Base-by-base conservation (phyloP, 64 coral and sea anemone genomes). In the Porites australiensis region DNA sequence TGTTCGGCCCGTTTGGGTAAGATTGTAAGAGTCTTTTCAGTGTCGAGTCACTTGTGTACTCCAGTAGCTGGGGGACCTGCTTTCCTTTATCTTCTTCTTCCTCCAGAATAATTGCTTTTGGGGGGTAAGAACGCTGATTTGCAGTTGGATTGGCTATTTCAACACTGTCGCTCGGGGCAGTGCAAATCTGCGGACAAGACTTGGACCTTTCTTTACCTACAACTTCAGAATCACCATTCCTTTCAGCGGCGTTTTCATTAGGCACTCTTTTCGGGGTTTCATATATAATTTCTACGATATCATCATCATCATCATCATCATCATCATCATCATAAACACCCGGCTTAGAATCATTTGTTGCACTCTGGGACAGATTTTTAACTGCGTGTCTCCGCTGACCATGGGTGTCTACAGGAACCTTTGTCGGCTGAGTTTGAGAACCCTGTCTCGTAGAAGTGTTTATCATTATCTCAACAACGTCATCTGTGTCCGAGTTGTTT, bases 261-360 rank as follows among this genome's bases (percentile, higher is more conserved):
- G 27, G 27, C 27, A 37, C 27, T 37, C 1, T 43, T 50, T 16
- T 50, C 4, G 59, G 79, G 6, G 60, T 16, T 48, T 43, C 18
- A 64, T 64, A n/a, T 48, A 16, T 65, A 20, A 83, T 44, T 19
- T 83, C 79, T 16, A 83, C 16, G 5, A 83, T 44, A 48, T 76
- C 47, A 7, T 18, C 2, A 19, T 15, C 15, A 18, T 44, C 47
- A 46, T 15, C 59, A 46, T 63, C 55, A 6, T 50, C 59, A 47
- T 64, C 55, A 6, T 43, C 60, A 8, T 64, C 43, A 7, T 9
- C 74, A 18, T 13, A 18, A 16, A 14, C 57, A 16, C 59, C 45
- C 48, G 59, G 0, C 79, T 45, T 18, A 83, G 8, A 2, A 45
- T 4, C 7, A 14, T 83, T 13, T 1, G 44, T 3, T 13, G 71